A percentile compares a stretch with the other conserved stretches of the same genome.
Evolutionary conservation across 2,113 vertebrate genomes (phyloP).

Genomic region (Perca fluviatilis): DNA sequence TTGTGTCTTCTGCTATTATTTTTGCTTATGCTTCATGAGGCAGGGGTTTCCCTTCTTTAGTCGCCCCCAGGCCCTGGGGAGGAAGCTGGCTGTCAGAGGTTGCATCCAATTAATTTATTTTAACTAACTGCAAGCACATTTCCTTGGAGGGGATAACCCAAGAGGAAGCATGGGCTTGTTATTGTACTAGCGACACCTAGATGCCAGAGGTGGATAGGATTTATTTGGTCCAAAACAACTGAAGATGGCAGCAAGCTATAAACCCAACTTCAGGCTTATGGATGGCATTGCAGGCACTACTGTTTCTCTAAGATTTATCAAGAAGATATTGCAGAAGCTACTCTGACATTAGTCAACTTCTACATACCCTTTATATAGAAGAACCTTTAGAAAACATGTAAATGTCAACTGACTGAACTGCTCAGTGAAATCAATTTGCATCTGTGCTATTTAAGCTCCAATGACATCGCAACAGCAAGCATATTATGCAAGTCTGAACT

Average conservation of each 20-base stretch:
- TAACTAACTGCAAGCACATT: neutral
- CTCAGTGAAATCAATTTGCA: slow-evolving; percentile 50
- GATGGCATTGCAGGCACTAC: neutral
- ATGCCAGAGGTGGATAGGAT: neutral
- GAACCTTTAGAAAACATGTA: slow-evolving; percentile 39
- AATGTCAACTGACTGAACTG: slow-evolving; percentile 52
- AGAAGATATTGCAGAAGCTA: slow-evolving; percentile 14
- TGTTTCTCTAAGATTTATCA: neutral
- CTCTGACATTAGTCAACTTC: slow-evolving; percentile 36
- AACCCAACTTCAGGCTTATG: slow-evolving; percentile 2
- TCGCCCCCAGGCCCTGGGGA: neutral
- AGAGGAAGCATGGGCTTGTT: neutral
- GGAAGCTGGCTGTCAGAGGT: neutral
- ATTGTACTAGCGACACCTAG: neutral
- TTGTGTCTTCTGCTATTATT: neutral
- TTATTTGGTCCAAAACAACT: slow-evolving; percentile 2
- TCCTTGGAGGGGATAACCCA: neutral
- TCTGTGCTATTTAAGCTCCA: slow-evolving; percentile 39
- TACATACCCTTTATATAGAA: slow-evolving; percentile 27
- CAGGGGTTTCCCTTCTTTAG: slow-evolving; percentile 1
- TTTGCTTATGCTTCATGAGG: neutral
- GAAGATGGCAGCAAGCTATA: neutral
- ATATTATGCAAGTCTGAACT: slow-evolving; percentile 45
- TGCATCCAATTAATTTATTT: slow-evolving; percentile 11
- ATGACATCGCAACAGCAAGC: slow-evolving; percentile 49